Conservation (phyloP, 2,888 invertebrate species). For the Caenorhabditis panamensis region DNA sequence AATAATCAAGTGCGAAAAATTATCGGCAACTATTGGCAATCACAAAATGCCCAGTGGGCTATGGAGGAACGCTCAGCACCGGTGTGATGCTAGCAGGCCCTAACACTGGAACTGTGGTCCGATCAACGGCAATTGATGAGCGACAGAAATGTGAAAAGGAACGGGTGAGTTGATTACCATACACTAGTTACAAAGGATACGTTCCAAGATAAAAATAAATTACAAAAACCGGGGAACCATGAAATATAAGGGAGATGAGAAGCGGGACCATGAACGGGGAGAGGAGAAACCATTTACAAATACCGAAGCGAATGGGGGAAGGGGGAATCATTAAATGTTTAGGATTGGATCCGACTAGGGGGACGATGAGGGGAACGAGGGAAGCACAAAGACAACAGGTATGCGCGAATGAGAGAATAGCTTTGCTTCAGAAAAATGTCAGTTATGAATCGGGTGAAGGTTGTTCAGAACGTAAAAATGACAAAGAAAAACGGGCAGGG, state of each 20-base stretch:
- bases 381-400: neutral
- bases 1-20: neutral
- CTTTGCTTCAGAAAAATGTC: conserved; percentile 28
- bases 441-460: neutral
- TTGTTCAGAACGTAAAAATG: conserved; percentile 28
- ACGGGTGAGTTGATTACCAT: neutral
- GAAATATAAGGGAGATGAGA: neutral
- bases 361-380: neutral
- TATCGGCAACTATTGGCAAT: conserved; percentile 23
- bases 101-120: conserved; percentile 9
- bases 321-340: neutral
- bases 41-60: conserved; percentile 16
- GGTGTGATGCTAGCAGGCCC: neutral
- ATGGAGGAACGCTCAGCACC: neutral
- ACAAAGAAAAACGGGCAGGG: neutral
- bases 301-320: neutral
- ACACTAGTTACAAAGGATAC: neutral
- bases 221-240: conserved; percentile 10
- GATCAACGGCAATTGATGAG: conserved; percentile 21
- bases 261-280: neutral
- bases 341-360: conserved; percentile 12
- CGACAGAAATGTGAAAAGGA: neutral
- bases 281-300: neutral
- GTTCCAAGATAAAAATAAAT: conserved; percentile 12
- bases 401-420: conserved; percentile 3